A percentile compares a stretch with the other conserved stretches of the same genome.
Conservation (phyloP, 2,113 vertebrate species). For the Clarias batrachus region DNA sequence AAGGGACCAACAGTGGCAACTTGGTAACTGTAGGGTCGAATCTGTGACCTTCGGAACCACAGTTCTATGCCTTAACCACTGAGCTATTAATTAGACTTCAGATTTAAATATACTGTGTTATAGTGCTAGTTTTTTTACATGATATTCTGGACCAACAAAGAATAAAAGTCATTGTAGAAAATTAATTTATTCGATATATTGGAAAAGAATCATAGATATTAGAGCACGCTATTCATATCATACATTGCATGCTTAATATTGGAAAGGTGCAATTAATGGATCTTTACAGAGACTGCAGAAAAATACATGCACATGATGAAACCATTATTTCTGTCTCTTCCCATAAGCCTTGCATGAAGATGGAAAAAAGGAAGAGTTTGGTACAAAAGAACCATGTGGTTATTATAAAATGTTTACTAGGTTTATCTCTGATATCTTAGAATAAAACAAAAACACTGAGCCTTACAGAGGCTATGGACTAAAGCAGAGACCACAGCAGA, state of each 20-base stretch:
- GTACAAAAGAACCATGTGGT: neutral
- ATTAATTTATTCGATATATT: conserved; percentile 10
- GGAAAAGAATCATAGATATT: neutral
- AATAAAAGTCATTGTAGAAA: neutral
- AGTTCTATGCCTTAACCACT: no score
- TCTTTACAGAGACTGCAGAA: neutral
- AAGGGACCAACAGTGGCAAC: no score
- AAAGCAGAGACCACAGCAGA: neutral
- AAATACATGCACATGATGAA: neutral
- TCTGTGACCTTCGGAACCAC: no score
- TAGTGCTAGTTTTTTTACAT: neutral
- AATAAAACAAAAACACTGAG: neutral
- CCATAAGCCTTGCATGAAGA: neutral
- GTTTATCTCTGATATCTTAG: neutral
- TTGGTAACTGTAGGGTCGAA: no score
- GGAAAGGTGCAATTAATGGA: neutral
- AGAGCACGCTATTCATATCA: conserved; percentile 12
- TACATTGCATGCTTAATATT: conserved; percentile 20
- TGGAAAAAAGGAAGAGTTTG: neutral
- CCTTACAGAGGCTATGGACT: neutral
- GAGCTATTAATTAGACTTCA: neutral
- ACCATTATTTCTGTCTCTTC: conserved; percentile 15
- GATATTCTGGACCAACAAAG: neutral
- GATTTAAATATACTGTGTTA: neutral
- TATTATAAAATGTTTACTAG: neutral